These are phyloP conservation scores for Pachydiplax longipennis DNA, from an alignment of 2,888 invertebrate genomes.

Conservation along the genomic window DNA sequence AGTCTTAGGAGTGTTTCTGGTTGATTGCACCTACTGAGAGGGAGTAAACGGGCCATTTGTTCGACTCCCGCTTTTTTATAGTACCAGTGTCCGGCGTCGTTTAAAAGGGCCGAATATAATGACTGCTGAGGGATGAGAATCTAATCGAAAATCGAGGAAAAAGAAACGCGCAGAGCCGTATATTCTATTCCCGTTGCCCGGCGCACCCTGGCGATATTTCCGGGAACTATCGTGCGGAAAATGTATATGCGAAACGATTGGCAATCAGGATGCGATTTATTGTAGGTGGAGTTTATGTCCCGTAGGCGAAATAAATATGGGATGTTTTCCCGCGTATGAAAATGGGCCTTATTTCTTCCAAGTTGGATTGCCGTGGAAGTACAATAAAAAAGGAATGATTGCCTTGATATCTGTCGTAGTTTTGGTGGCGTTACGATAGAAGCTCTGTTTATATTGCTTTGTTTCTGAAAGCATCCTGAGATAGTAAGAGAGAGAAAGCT, in stretches of 20 bases:
- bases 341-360: no score
- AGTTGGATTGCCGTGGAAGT: no score
- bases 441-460: no score
- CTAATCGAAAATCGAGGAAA: not conserved
- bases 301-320: no score
- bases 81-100: not conserved
- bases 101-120: not conserved
- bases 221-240: not conserved
- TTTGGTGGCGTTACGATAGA: no score
- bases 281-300: no score
- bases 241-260: not conserved
- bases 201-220: not conserved
- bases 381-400: no score
- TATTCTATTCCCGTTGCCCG: not conserved
- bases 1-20: not conserved
- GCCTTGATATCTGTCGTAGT: no score
- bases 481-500: no score
- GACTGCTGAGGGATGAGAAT: not conserved
- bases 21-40: not conserved
- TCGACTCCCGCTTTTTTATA: not conserved
- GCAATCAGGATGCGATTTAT: no score
- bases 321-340: no score
- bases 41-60: not conserved
- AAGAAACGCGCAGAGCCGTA: not conserved
- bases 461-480: no score